Evolutionary conservation across 2,888 invertebrate species (phyloP), one percentile per base, ranked within the genome.

Genomic region (Netelia melanura): DNA sequence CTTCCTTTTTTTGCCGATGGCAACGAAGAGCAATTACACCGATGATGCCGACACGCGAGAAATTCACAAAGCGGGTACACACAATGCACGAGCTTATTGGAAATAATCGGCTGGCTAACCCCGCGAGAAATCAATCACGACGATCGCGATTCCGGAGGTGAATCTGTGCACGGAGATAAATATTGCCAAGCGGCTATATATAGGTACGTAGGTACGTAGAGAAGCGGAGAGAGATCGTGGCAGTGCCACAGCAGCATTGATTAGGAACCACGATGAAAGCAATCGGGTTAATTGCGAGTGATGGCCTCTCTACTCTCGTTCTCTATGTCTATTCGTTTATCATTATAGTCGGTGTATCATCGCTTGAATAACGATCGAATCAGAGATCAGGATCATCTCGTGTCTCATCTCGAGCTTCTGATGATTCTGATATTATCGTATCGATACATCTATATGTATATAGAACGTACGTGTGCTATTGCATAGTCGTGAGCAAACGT

Each of bases 31-130:
- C 71, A 80, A 76, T 84, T 82, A 77, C 77, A 56, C 71, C 8
- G 23, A 43, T 75, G 61, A 81, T 74, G 25, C 74, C 81, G 61
- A 68, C 64, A 68, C 62, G 75, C 43, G 44, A 68, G 44, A 23
- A 30, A 30, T 17, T 11, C 64, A 65, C 71, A 38, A 71, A 30
- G 71, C 44, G 9, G 38, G 30, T 11, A 30, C 30, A 67, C 70
- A 77, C 71, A 82, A 72, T 71, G 65, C 65, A 11, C 65, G 11
- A 61, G 77, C 71, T 82, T 82, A 82, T 82, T 77, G 82, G 72
- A 71, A 82, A 77, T 82, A 77, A 82, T 82, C 82, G 77, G 48
- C 61, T 67, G 64, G 71, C 56, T 77, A 77, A 76, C 56, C 23
- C 56, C 72, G 71, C 71, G 65, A 67, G 56, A 77, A 82, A 77